Conservation (phyloP, 1,140 invertebrate species). For the Macrobrachium nipponense region DNA sequence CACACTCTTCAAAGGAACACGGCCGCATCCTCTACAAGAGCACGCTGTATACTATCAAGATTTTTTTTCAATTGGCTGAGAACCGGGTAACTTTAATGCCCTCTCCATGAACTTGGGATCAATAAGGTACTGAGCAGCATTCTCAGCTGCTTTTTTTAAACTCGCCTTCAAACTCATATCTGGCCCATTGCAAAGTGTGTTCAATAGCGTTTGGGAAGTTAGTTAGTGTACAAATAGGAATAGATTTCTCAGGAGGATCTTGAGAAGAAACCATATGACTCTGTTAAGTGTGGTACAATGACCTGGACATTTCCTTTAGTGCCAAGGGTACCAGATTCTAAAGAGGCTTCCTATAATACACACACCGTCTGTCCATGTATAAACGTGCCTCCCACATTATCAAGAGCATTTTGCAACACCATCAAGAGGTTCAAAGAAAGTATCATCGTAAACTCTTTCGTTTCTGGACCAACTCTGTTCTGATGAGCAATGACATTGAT, state of each 20-base stretch:
- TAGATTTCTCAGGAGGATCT: conserved; percentile 98
- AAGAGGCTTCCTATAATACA: conserved; percentile 96
- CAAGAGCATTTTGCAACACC: conserved; percentile 97
- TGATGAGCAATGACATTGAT: conserved; percentile 91
- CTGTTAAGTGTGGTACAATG: conserved; percentile 90
- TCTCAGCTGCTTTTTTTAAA: conserved; percentile 92
- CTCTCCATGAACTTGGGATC: conserved; percentile 82
- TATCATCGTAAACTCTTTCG: conserved; percentile 95
- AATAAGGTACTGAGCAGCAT: conserved; percentile 86
- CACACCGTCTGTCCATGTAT: conserved; percentile 78
- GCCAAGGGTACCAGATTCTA: conserved; percentile 98
- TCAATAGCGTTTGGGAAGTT: conserved; percentile 99
- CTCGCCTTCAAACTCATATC: conserved; percentile 95
- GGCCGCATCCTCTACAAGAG: conserved; percentile 90
- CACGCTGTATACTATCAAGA: conserved; percentile 88
- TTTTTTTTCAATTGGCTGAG: conserved; percentile 92
- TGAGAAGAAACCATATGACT: conserved; percentile 98
- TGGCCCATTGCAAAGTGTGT: conserved; percentile 98
- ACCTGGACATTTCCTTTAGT: conserved; percentile 99
- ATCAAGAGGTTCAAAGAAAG: conserved; percentile 92
- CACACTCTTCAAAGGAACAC: conserved; percentile 85
- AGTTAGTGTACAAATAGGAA: conserved; percentile 98
- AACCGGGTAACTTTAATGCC: conserved; percentile 86
- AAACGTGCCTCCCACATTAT: conserved; percentile 95
- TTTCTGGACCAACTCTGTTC: conserved; percentile 94